These are phyloP conservation scores for Psettodes erumei DNA, from an alignment of 2,113 vertebrate species.

Conservation along the genomic window DNA sequence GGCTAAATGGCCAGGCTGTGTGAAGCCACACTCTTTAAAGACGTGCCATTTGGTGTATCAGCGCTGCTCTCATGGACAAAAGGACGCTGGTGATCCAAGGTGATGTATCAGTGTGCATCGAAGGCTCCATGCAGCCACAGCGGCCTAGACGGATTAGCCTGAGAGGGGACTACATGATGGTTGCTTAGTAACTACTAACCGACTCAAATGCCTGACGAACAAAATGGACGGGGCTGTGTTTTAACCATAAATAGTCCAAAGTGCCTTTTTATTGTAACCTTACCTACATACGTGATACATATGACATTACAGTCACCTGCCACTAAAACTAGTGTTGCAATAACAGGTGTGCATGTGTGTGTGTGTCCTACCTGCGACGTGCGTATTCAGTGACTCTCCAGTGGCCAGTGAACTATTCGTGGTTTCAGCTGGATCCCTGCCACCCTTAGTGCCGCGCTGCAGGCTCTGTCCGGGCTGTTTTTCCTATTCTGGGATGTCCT, in stretches of 20 bases:
- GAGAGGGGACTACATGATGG: slow-evolving; percentile 71
- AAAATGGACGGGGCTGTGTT: slow-evolving; percentile 50
- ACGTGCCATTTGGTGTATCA: slow-evolving; percentile 30
- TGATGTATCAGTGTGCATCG: slow-evolving; percentile 57
- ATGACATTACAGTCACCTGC: slow-evolving; percentile 5
- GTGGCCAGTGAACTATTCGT: slow-evolving; percentile 49
- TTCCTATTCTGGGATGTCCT: slow-evolving; percentile 82
- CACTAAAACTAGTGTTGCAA: not conserved
- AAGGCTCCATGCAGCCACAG: slow-evolving; percentile 59
- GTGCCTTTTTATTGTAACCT: slow-evolving; percentile 32
- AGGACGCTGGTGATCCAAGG: slow-evolving; percentile 54
- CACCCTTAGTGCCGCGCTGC: slow-evolving; percentile 72
- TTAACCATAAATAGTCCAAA: slow-evolving; percentile 50
- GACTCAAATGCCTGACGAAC: slow-evolving; percentile 67
- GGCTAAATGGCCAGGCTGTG: slow-evolving; percentile 30
- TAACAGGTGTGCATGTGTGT: not conserved
- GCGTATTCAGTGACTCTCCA: slow-evolving; percentile 30
- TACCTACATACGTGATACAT: not conserved
- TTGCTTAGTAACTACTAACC: slow-evolving; percentile 84
- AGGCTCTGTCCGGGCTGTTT: slow-evolving; percentile 80
- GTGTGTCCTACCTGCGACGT: slow-evolving; percentile 27
- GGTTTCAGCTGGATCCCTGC: slow-evolving; percentile 71
- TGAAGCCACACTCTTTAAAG: slow-evolving; percentile 14
- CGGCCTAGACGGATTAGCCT: slow-evolving; percentile 74
- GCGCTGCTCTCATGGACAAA: slow-evolving; percentile 51